These are phyloP conservation scores for Eupithecia inturbata DNA, from an alignment of 2,888 invertebrate genomes.

Conservation along the genomic window DNA sequence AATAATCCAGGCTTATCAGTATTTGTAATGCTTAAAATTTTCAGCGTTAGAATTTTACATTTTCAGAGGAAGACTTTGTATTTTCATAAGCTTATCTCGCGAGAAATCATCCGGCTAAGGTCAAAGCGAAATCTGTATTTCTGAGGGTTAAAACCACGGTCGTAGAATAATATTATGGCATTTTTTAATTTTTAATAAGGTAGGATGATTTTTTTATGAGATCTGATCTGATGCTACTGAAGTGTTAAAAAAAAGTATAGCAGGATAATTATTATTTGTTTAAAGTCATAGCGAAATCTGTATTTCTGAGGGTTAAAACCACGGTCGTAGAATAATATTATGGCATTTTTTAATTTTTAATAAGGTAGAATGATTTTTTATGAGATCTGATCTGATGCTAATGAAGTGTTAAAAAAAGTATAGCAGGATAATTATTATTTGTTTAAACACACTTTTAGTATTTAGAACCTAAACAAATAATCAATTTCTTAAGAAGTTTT, in stretches of 20 bases:
- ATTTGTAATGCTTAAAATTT: slow-evolving; percentile 32
- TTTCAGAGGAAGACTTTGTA: slow-evolving; percentile 37
- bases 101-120: slow-evolving; percentile 46
- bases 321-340: slow-evolving; percentile 4
- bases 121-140: slow-evolving; percentile 21
- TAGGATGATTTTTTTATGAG: not conserved
- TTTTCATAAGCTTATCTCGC: slow-evolving; percentile 49
- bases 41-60: slow-evolving; percentile 33
- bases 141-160: slow-evolving; percentile 19
- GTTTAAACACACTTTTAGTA: no score
- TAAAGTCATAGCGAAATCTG: slow-evolving; percentile 12
- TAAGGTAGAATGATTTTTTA: not conserved
- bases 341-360: not conserved
- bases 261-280: no score
- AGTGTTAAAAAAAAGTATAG: no score
- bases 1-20: slow-evolving; percentile 33
- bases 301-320: slow-evolving; percentile 21
- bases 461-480: no score
- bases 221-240: no score
- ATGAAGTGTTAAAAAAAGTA: no score
- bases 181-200: not conserved
- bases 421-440: no score
- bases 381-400: no score
- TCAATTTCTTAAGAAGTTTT: not conserved
- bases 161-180: not conserved